Percentiles rank a stretch among this genome's conserved stretches.
phyloP scores from a whole-genome alignment of 2,888 invertebrate genomes.

The Myopa testacea region DNA sequence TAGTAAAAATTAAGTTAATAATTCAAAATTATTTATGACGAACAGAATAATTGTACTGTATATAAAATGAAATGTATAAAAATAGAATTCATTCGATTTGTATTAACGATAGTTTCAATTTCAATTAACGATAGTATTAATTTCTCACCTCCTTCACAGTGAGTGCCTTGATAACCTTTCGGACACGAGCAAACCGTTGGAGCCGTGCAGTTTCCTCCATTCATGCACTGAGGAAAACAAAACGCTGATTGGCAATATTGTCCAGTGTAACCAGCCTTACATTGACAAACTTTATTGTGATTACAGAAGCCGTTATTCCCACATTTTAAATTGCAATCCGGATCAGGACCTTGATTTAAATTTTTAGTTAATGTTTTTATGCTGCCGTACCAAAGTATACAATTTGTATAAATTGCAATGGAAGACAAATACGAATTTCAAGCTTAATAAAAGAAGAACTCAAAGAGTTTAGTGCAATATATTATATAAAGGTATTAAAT shows the following conservation, averaged over 20 bases:
- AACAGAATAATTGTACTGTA: neutral
- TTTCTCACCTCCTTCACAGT: constrained; percentile 87
- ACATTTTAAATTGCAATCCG: constrained; percentile 89
- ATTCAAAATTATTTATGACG: neutral
- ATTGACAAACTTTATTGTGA: constrained; percentile 86
- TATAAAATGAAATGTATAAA: neutral
- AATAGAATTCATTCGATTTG: neutral
- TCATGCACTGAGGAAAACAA: constrained; percentile 93
- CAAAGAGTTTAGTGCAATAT: no score
- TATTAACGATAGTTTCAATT: neutral
- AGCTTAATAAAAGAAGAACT: no score
- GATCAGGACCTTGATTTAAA: constrained; percentile 79
- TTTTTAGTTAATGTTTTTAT: neutral
- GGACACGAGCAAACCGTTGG: constrained; percentile 91
- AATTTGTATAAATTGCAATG: neutral
- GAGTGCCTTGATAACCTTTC: constrained; percentile 89
- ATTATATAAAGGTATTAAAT: no score
- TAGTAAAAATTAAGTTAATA: neutral
- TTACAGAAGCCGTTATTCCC: constrained; percentile 88
- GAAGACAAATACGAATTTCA: no score
- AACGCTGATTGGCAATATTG: constrained; percentile 89
- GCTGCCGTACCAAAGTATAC: neutral
- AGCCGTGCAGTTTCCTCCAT: constrained; percentile 91
- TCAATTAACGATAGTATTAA: neutral
- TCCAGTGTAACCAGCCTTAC: constrained; percentile 91